These are phyloP conservation scores for Istiophorus platypterus DNA, from an alignment of 2,113 vertebrate genomes.

Conservation along the genomic window DNA sequence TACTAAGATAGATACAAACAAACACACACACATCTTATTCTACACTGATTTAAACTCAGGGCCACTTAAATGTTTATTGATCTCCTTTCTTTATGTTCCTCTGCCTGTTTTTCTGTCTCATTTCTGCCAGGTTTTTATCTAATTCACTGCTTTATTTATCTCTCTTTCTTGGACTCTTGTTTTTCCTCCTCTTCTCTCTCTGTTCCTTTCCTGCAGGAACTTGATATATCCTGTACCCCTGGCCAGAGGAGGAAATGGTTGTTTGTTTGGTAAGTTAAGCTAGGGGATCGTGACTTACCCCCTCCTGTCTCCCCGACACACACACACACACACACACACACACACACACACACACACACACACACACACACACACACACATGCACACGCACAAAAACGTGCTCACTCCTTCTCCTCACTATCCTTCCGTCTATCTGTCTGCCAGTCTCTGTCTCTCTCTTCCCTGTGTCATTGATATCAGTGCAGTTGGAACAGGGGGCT, in stretches of 20 bases:
- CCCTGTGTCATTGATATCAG: slow-evolving; percentile 45
- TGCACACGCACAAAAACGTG: slow-evolving; percentile 15
- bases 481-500: slow-evolving; percentile 67
- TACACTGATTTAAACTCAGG: not conserved
- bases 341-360: slow-evolving; percentile 9
- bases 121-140: not conserved
- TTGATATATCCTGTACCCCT: slow-evolving; percentile 67
- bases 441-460: slow-evolving; percentile 41
- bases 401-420: not conserved
- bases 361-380: slow-evolving; percentile 12
- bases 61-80: not conserved
- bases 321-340: not conserved
- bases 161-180: not conserved
- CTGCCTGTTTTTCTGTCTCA: not conserved
- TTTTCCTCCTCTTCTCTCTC: not conserved
- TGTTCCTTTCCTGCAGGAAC: slow-evolving; percentile 46
- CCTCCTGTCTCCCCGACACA: slow-evolving; percentile 55
- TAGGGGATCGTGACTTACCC: slow-evolving; percentile 58
- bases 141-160: not conserved
- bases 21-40: not conserved
- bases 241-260: slow-evolving; percentile 70
- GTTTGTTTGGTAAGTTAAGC: slow-evolving; percentile 75
- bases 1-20: not conserved
- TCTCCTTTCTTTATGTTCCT: not conserved
- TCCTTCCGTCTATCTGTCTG: not conserved